These are phyloP conservation scores for Lasioglossum malachurum DNA, from an alignment of 2,888 invertebrate species.

Conservation along the genomic window DNA sequence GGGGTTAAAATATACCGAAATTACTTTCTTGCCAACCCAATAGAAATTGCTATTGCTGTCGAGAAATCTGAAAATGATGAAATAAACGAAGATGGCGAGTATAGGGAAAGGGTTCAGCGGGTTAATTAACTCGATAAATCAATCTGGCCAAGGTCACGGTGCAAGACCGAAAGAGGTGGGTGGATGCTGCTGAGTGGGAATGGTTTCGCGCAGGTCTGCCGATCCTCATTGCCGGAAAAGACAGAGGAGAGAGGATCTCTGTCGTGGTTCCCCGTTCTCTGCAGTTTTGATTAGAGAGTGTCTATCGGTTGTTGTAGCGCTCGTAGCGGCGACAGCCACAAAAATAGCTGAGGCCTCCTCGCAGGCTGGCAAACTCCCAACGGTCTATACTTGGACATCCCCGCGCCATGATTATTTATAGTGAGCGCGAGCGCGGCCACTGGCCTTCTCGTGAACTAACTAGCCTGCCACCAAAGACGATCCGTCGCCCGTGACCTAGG, in stretches of 20 bases:
- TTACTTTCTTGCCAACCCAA: too few species aligned
- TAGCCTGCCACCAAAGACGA: constrained; percentile 82
- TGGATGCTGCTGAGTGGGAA: constrained; percentile 2
- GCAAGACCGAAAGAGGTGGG: constrained; percentile 34
- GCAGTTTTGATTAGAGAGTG: constrained; percentile 72
- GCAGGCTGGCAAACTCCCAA: constrained; percentile 91
- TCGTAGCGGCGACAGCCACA: constrained; percentile 82
- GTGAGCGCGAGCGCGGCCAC: constrained; percentile 86
- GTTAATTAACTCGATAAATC: constrained; percentile 60
- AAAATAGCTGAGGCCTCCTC: constrained; percentile 84
- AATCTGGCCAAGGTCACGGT: constrained; percentile 65
- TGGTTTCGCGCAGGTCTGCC: constrained; percentile 17
- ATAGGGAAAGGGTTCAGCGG: background rate
- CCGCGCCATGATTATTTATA: constrained; percentile 90
- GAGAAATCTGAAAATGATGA: too few species aligned
- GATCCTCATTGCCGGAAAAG: constrained; percentile 33
- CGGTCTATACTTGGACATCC: constrained; percentile 95
- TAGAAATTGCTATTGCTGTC: too few species aligned
- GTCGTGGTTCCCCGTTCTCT: constrained; percentile 45
- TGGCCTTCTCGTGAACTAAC: constrained; percentile 87
- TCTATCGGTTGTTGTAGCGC: constrained; percentile 75
- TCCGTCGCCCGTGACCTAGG: constrained; percentile 86
- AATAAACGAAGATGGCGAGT: background rate
- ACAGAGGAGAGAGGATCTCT: constrained; percentile 50
- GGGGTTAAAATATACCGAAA: too few species aligned